Evolutionary conservation across 2,113 vertebrate species (phyloP).

Genomic region (Cinclus mexicanus): DNA sequence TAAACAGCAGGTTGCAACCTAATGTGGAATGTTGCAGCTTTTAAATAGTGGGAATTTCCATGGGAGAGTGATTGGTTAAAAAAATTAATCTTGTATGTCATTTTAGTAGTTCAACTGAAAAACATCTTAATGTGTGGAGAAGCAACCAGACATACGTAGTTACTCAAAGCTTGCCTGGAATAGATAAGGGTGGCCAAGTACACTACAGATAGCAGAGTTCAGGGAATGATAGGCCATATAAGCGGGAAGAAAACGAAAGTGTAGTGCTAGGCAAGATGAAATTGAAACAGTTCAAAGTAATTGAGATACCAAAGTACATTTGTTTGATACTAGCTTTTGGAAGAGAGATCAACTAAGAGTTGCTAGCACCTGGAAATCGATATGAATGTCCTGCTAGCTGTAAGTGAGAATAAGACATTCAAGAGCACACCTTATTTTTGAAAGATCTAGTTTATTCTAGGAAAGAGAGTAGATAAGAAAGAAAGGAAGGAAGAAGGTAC

Average conservation of each 20-base stretch:
- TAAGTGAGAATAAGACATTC: neutral
- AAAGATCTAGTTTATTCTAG: neutral
- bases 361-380: neutral
- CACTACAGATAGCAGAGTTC: conserved; percentile 54
- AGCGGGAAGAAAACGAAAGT: conserved; percentile 44
- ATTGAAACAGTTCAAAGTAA: neutral
- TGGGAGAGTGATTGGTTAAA: neutral
- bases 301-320: neutral
- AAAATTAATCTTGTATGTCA: neutral
- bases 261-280: neutral
- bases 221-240: neutral
- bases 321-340: neutral
- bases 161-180: conserved; percentile 33
- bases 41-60: neutral
- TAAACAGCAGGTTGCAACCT: neutral
- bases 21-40: neutral
- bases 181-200: conserved; percentile 53
- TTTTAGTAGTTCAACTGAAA: neutral
- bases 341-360: neutral
- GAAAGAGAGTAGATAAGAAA: neutral
- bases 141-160: conserved; percentile 29
- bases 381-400: neutral
- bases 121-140: neutral
- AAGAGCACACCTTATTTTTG: neutral
- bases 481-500: neutral